A percentile compares a stretch with the other conserved stretches of the same genome.
Conservation (phyloP, 2,113 vertebrate species). For the Macroglossus sobrinus region DNA sequence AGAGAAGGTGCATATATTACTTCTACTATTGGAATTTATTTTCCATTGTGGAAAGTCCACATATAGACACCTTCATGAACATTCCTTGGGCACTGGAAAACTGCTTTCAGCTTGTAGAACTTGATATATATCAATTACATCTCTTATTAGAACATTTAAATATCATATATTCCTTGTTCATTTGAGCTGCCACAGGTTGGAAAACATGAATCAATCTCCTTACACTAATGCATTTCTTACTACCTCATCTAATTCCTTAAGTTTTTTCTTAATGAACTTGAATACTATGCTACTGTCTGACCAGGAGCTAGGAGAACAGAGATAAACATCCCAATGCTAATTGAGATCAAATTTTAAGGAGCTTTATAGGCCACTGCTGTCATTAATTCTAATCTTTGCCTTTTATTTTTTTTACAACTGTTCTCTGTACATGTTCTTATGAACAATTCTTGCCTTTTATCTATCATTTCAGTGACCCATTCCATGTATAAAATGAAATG, state of each 20-base stretch:
- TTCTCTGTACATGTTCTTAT: neutral
- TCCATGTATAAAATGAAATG: neutral
- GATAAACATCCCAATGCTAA: neutral
- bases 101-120: neutral
- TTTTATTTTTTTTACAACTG: neutral
- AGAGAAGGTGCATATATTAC: neutral
- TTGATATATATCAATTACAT: neutral
- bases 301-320: neutral
- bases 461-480: neutral
- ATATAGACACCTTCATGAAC: neutral
- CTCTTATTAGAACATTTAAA: neutral
- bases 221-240: neutral
- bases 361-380: neutral
- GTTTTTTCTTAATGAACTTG: neutral
- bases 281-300: neutral
- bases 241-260: neutral
- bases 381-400: neutral
- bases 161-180: neutral
- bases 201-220: neutral
- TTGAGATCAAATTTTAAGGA: neutral
- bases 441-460: neutral
- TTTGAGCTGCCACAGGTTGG: neutral
- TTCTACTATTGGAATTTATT: neutral
- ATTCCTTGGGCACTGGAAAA: neutral
- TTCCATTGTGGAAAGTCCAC: neutral